Conservation (phyloP, 2,113 vertebrate genomes). For the Muscicapa adusta region DNA sequence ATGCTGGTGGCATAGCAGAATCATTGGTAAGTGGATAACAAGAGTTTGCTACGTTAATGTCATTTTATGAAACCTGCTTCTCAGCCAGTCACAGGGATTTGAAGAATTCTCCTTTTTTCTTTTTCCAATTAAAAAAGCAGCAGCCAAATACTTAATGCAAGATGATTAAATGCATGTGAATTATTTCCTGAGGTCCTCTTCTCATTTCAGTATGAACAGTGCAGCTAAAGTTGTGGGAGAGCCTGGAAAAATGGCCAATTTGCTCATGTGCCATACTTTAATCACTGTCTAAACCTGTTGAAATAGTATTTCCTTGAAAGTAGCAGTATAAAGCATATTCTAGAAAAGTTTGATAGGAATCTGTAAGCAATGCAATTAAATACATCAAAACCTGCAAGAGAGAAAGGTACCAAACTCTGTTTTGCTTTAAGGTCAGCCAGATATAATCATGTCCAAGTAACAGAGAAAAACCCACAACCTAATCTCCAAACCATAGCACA, state of each 20-base stretch:
- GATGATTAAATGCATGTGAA: background rate
- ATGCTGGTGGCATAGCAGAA: background rate
- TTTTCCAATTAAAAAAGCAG: background rate
- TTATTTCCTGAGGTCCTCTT: slow-evolving; percentile 27
- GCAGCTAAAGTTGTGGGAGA: background rate
- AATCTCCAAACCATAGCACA: background rate
- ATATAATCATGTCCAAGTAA: background rate
- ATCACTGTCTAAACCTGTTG: slow-evolving; percentile 10
- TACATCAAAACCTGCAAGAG: background rate
- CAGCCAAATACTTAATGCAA: background rate
- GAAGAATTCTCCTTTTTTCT: background rate
- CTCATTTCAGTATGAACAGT: background rate
- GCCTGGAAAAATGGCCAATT: slow-evolving; percentile 19
- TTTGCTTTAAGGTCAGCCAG: background rate
- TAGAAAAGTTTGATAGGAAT: slow-evolving; percentile 15
- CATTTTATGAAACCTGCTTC: background rate
- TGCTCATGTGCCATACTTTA: background rate
- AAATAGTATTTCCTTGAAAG: slow-evolving; percentile 38
- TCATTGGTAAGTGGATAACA: background rate
- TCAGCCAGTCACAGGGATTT: background rate
- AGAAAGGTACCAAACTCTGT: background rate
- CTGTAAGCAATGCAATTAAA: background rate
- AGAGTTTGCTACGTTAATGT: background rate
- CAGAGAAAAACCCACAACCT: background rate
- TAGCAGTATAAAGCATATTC: background rate